Conservation (phyloP, 2,797 vertebrate genomes). For the Prionace glauca region DNA sequence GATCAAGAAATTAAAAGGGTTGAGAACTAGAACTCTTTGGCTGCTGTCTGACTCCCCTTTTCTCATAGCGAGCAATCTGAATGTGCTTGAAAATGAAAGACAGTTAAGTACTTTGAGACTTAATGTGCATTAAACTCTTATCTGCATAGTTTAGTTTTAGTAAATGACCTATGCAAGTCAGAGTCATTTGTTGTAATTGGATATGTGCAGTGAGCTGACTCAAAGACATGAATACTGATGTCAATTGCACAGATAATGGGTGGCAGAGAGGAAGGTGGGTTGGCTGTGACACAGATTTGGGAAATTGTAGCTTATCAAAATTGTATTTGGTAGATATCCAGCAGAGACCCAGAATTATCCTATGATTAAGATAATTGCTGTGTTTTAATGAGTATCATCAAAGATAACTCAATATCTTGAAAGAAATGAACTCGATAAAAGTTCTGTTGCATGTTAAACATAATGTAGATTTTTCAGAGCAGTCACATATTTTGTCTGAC, state of each 20-base stretch:
- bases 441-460: not conserved
- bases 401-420: conserved; percentile 17
- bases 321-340: conserved; percentile 32
- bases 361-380: conserved; percentile 37
- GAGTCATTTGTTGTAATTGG: conserved; percentile 25
- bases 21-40: not conserved
- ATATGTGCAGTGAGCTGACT: not conserved
- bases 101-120: conserved; percentile 26
- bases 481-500: not conserved
- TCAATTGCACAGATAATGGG: conserved; percentile 14
- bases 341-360: conserved; percentile 30
- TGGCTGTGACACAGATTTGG: conserved; percentile 36
- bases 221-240: conserved; percentile 7
- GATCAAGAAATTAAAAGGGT: not conserved
- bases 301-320: conserved; percentile 38
- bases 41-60: not conserved
- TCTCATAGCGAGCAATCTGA: not conserved
- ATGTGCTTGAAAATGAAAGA: conserved; percentile 14
- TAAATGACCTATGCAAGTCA: conserved; percentile 28
- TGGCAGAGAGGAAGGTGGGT: conserved; percentile 18
- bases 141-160: conserved; percentile 32
- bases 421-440: not conserved
- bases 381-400: conserved; percentile 33
- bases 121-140: conserved; percentile 17
- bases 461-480: not conserved